Evolutionary conservation across 2,888 invertebrate genomes (phyloP).

Genomic region (Petrolisthes cinctipes): DNA sequence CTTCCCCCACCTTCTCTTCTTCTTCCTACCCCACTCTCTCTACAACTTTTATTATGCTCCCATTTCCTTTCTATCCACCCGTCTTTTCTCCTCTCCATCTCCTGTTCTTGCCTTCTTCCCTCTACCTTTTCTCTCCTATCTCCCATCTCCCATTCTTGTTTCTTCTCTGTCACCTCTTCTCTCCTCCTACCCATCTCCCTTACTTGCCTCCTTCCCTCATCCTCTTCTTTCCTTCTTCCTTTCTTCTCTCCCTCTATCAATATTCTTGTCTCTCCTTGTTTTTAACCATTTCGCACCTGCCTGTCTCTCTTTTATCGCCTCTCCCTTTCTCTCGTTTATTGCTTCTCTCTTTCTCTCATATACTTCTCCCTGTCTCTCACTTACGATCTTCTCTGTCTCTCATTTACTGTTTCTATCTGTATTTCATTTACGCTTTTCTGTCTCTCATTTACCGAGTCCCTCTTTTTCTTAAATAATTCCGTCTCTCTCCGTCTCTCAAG

Average conservation of each 20-base stretch:
- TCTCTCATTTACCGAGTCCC: neutral
- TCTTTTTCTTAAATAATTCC: conserved; percentile 3
- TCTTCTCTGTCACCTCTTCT: neutral
- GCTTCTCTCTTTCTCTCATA: neutral
- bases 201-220: neutral
- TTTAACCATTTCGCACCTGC: neutral
- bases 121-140: neutral
- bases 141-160: neutral
- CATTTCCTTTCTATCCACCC: neutral
- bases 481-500: conserved; percentile 10
- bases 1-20: neutral
- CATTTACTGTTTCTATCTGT: neutral
- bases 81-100: neutral
- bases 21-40: neutral
- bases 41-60: neutral
- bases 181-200: neutral
- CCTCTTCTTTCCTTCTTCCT: neutral
- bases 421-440: neutral
- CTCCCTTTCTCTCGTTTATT: neutral
- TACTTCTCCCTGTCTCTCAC: neutral
- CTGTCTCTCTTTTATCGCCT: neutral
- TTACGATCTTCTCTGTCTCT: conserved; percentile 1
- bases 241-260: neutral
- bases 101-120: neutral
- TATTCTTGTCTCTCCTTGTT: neutral